Percentiles rank a stretch among this genome's conserved stretches.
These are phyloP conservation scores for Nephrocerus scutellatus DNA, from an alignment of 2,888 invertebrate species.

Conservation along the genomic window DNA sequence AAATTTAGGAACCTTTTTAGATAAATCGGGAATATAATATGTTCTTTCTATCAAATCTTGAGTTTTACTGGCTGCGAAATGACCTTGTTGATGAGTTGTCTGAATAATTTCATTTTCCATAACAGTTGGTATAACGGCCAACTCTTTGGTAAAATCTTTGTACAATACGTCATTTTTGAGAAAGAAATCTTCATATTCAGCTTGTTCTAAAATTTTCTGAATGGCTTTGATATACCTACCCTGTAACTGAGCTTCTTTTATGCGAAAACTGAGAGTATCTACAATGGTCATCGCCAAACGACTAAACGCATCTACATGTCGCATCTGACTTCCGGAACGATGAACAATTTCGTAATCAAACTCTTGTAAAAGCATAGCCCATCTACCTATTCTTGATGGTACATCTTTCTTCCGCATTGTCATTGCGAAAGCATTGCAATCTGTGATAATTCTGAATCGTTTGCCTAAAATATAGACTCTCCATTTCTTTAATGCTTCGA, in stretches of 20 bases:
- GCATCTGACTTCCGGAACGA: conserved; percentile 16
- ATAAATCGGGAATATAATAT: conserved; percentile 24
- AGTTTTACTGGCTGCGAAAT: conserved; percentile 31
- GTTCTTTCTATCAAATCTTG: conserved; percentile 25
- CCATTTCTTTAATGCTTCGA: conserved; percentile 23
- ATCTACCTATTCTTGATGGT: conserved; percentile 15
- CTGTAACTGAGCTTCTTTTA: not conserved
- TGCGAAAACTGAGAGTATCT: not conserved
- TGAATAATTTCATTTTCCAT: too few species aligned
- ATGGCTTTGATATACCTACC: conserved; percentile 2
- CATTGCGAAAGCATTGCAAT: conserved; percentile 10
- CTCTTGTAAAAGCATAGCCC: conserved; percentile 20
- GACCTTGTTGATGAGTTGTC: conserved; percentile 37
- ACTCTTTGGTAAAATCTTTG: conserved; percentile 2
- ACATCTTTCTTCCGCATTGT: conserved; percentile 13
- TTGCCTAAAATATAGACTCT: conserved; percentile 20
- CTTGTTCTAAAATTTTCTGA: not conserved
- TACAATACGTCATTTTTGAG: conserved; percentile 6
- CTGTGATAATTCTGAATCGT: conserved; percentile 30
- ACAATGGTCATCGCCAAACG: not conserved
- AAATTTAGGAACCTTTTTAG: conserved; percentile 2
- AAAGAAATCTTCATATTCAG: conserved; percentile 4
- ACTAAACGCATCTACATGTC: conserved; percentile 21
- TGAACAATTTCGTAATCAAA: conserved; percentile 20
- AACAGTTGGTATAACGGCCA: conserved; percentile 32